Percentiles rank a stretch among this genome's conserved stretches.
phyloP scores from a whole-genome alignment of 2,113 vertebrate genomes.

The Chinchilla lanigera region DNA sequence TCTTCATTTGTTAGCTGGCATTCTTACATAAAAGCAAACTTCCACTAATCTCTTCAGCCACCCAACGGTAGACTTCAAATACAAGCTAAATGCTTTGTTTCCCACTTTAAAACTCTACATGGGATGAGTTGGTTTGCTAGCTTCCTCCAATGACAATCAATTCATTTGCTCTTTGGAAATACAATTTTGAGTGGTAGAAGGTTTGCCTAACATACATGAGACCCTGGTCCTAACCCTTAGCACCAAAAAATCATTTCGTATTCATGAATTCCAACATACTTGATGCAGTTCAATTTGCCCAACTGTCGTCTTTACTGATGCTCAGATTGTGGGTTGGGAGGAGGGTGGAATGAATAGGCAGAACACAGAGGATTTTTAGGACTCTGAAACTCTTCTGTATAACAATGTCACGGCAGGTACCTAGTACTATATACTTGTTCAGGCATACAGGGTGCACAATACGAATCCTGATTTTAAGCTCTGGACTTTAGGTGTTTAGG shows the following conservation, averaged over 20 bases:
- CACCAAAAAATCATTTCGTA: background rate
- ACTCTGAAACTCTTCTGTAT: background rate
- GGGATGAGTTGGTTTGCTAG: background rate
- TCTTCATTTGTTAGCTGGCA: background rate
- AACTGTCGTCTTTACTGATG: background rate
- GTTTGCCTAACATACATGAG: background rate
- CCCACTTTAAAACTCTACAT: background rate
- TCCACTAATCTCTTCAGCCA: background rate
- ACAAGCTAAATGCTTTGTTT: background rate
- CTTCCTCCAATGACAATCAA: background rate
- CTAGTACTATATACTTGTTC: background rate
- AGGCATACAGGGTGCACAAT: background rate
- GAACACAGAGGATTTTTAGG: background rate
- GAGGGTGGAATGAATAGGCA: background rate
- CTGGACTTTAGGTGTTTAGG: background rate
- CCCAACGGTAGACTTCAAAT: background rate
- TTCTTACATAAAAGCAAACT: background rate
- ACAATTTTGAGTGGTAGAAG: background rate
- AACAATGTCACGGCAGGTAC: background rate
- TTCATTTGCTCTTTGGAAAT: background rate
- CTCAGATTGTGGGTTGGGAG: background rate
- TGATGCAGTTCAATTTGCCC: background rate
- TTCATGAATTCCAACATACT: background rate
- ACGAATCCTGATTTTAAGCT: background rate
- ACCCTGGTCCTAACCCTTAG: background rate